phyloP scores from a whole-genome alignment of 2,888 invertebrate genomes.

The Drosophila greeni region DNA sequence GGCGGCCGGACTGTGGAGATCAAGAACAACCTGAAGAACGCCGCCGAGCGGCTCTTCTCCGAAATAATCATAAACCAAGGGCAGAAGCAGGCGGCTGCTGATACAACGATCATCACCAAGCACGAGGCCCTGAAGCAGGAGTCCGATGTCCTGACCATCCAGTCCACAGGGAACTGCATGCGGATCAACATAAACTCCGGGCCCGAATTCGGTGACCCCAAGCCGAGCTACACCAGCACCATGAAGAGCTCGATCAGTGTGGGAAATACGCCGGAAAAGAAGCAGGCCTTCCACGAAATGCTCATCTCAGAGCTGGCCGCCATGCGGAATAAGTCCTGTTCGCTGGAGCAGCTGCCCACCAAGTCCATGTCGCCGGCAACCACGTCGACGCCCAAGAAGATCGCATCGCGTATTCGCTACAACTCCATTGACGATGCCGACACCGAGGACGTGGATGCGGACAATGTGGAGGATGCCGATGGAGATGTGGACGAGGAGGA shows the following conservation, averaged over 20 bases:
- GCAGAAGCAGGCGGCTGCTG: slow-evolving; percentile 63
- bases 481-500: slow-evolving; percentile 68
- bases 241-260: slow-evolving; percentile 60
- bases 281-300: slow-evolving; percentile 82
- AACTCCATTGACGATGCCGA: slow-evolving; percentile 69
- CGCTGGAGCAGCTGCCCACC: slow-evolving; percentile 75
- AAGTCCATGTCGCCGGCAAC: slow-evolving; percentile 41
- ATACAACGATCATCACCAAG: slow-evolving; percentile 72
- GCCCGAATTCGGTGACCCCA: background rate
- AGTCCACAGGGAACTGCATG: slow-evolving; percentile 68
- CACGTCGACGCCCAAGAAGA: slow-evolving; percentile 44
- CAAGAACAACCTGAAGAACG: slow-evolving; percentile 78
- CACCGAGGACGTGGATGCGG: slow-evolving; percentile 72
- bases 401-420: slow-evolving; percentile 59
- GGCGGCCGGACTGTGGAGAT: slow-evolving; percentile 76
- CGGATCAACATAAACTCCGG: slow-evolving; percentile 69
- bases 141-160: slow-evolving; percentile 55
- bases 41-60: slow-evolving; percentile 78
- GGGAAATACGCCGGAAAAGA: slow-evolving; percentile 76
- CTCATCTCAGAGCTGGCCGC: slow-evolving; percentile 85
- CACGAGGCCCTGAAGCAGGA: slow-evolving; percentile 72
- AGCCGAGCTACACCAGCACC: slow-evolving; percentile 17
- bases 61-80: slow-evolving; percentile 77
- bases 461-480: slow-evolving; percentile 74
- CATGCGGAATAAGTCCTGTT: slow-evolving; percentile 80